Conservation (phyloP, 2,113 vertebrate genomes). For the Acrocephalus arundinaceus region DNA sequence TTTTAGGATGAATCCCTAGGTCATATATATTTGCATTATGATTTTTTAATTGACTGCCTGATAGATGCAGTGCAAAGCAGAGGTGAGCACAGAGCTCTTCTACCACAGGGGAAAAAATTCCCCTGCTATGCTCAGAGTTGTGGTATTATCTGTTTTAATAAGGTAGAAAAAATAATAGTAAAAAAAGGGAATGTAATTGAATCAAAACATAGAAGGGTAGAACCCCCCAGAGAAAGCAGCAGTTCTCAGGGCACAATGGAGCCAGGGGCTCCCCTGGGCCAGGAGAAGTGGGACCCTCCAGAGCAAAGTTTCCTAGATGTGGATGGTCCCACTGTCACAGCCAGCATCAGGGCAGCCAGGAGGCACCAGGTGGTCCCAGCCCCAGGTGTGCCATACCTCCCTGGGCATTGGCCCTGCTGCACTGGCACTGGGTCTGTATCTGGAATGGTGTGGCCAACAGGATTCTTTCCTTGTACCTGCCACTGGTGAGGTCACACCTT, state of each 20-base stretch:
- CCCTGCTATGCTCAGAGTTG: background rate
- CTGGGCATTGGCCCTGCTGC: fast-evolving
- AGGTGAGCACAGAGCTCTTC: background rate
- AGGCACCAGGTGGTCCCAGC: background rate
- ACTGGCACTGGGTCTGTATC: background rate
- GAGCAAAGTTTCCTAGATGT: fast-evolving
- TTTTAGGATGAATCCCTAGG: background rate
- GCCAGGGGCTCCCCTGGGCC: fast-evolving
- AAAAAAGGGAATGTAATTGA: background rate
- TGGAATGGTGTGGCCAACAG: background rate
- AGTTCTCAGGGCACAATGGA: background rate
- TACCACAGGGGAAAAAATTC: background rate
- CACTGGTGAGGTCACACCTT: background rate
- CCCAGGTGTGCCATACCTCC: background rate
- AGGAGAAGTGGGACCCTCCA: background rate
- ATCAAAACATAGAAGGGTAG: background rate
- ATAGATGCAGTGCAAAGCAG: background rate
- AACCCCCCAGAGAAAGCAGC: background rate
- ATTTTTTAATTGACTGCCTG: background rate
- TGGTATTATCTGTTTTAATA: background rate
- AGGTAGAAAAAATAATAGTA: background rate
- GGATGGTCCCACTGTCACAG: background rate
- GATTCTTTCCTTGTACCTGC: background rate
- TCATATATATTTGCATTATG: background rate
- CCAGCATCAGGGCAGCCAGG: background rate